Base-by-base conservation (phyloP, 2,113 vertebrate species). In the Helogale parvula region DNA sequence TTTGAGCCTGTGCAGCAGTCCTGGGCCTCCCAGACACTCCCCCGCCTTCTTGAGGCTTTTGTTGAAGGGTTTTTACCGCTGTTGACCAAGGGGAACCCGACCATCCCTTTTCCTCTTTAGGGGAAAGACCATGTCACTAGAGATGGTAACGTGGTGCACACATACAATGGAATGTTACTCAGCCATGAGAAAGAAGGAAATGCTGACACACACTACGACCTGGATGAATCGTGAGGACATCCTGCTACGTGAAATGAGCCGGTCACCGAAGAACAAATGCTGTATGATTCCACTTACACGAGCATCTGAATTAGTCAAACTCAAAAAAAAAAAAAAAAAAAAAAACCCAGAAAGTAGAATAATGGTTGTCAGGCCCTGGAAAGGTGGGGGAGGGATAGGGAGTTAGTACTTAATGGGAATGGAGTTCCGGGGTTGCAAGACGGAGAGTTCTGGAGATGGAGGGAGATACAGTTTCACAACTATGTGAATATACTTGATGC, bases 141-240 rank as follows among this genome's bases (percentile, higher is more conserved):
- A 60, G 21, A 2, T 6, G 1, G 31, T 29, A 14, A 60, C 2
- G 5, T 8, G 4, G 16, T 23, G n/a, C 33, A 0, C 1, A 3
- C 66, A 15, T 8, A 47, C 3, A 14, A 17, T 3, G 21, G 25
- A 71, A 17, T 21, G 11, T 4, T 8, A 52, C n/a, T 31, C 12
- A 25, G 76, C 0, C 19, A 15, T 21, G 14, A 38, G 15, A n/a
- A 54, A 31, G n/a, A 60, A 87, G 25, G 16, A 57, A 41, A 50
- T 31, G 47, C 72, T 69, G 88, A 68, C 50, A 21, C 31, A 3
- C 33, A 31, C 76, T 19, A 52, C 29, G 33, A 12, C 50, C 10
- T 13, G 21, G n/a, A 29, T 57, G 71, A 29, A 25, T 38, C 38
- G 31, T 17, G n/a, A 65, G 54, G 90, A 54, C 85, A 12, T 7